Conservation (phyloP, 2,797 vertebrate genomes). For the Chanos chanos region DNA sequence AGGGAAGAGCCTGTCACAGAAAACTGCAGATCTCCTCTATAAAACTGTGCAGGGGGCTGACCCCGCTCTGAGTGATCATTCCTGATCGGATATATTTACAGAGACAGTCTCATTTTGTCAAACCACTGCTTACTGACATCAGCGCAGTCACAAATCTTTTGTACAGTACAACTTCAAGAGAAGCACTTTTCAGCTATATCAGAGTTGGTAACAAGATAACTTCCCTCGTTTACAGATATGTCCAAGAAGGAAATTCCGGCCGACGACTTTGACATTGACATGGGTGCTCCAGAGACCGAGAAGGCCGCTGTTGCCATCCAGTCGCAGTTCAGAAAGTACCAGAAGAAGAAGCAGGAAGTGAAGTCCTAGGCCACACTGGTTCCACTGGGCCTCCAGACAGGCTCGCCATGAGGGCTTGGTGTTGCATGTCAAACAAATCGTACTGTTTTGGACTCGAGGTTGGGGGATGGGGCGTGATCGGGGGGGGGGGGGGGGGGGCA, state of each 20-base stretch:
- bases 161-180: no score
- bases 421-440: conserved; percentile 69
- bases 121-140: no score
- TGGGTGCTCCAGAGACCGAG: conserved; percentile 89
- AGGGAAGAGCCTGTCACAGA: no score
- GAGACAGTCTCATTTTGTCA: no score
- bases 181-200: no score
- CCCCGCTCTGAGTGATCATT: no score
- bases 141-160: no score
- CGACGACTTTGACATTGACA: conserved; percentile 92
- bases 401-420: conserved; percentile 43
- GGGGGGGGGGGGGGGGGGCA: conserved; percentile 14
- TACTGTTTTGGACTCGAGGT: conserved; percentile 57
- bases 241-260: conserved; percentile 80
- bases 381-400: conserved; percentile 46
- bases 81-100: no score
- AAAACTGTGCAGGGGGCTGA: no score
- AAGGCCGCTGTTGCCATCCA: conserved; percentile 92
- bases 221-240: conserved; percentile 60
- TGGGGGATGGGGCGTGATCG: conserved; percentile 8
- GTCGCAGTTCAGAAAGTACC: conserved; percentile 97
- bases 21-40: no score
- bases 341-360: conserved; percentile 90
- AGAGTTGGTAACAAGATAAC: no score
- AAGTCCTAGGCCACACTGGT: conserved; percentile 73